Evolutionary conservation across 2,888 invertebrate genomes (phyloP).

Genomic region (Uloborus plumipes): DNA sequence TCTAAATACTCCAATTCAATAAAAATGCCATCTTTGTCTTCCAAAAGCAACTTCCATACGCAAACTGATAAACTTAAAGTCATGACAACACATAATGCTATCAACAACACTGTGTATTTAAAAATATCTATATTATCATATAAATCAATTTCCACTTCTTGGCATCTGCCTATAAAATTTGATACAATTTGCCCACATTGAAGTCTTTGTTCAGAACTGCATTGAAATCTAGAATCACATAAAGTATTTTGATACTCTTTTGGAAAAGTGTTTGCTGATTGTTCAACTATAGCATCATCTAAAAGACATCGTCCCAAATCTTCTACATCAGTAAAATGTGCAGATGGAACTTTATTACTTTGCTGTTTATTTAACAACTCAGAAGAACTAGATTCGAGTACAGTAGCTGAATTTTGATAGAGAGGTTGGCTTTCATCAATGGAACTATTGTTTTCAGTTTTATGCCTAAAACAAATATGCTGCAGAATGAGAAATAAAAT

Average conservation of each 20-base stretch:
- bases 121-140: constrained; percentile 70
- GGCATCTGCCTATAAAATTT: constrained; percentile 65
- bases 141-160: constrained; percentile 42
- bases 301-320: constrained; percentile 26
- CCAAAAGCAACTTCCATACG: constrained; percentile 64
- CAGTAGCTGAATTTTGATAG: neutral
- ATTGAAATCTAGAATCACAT: constrained; percentile 62
- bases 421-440: neutral
- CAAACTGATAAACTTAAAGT: constrained; percentile 83
- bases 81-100: constrained; percentile 86
- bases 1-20: constrained; percentile 93
- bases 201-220: constrained; percentile 67
- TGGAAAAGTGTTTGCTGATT: neutral
- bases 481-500: constrained; percentile 61
- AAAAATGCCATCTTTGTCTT: constrained; percentile 84
- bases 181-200: constrained; percentile 68
- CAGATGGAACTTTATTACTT: neutral
- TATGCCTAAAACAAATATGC: constrained; percentile 41
- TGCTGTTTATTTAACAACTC: neutral
- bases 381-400: neutral
- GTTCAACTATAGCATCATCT: neutral
- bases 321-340: constrained; percentile 37
- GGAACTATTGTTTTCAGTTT: neutral
- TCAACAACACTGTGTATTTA: constrained; percentile 85
- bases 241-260: constrained; percentile 11